phyloP scores from a whole-genome alignment of 2,797 vertebrate genomes.

The Anguilla megastoma region DNA sequence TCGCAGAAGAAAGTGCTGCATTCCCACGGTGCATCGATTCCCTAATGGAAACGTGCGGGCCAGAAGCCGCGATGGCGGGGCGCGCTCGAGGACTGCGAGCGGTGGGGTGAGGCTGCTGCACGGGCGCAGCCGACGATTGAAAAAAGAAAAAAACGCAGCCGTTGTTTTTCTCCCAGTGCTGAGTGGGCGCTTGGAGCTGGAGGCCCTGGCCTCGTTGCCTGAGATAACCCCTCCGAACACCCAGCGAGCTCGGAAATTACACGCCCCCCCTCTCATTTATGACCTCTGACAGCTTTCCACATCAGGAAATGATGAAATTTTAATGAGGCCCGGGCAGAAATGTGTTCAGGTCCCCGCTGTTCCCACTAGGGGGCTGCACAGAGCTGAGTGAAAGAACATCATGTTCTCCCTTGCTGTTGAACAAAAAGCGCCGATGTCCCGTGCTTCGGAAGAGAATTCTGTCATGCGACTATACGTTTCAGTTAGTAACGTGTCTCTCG shows the following conservation, averaged over 20 bases:
- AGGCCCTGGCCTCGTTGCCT: background rate
- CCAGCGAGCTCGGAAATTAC: background rate
- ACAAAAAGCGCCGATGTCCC: background rate
- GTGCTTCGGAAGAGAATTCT: background rate
- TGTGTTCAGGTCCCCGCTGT: background rate
- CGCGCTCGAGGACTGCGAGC: background rate
- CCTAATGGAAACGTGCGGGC: background rate
- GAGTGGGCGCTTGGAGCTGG: background rate
- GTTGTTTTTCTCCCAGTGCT: background rate
- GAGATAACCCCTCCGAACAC: background rate
- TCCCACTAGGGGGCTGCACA: background rate
- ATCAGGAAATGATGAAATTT: background rate
- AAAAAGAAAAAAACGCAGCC: background rate
- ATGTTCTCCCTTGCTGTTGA: background rate
- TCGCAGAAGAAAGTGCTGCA: no score
- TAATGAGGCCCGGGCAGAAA: background rate
- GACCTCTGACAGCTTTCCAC: conserved; percentile 1
- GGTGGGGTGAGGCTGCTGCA: background rate
- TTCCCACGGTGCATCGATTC: no score
- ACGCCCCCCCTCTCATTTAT: background rate
- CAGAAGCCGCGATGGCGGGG: background rate
- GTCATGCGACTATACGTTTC: background rate
- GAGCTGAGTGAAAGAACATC: conserved; percentile 15
- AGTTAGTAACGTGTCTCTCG: background rate
- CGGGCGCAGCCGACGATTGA: background rate